Evolutionary conservation across 1,140 invertebrate species (phyloP).

Genomic region (Drosophila rhopaloa): DNA sequence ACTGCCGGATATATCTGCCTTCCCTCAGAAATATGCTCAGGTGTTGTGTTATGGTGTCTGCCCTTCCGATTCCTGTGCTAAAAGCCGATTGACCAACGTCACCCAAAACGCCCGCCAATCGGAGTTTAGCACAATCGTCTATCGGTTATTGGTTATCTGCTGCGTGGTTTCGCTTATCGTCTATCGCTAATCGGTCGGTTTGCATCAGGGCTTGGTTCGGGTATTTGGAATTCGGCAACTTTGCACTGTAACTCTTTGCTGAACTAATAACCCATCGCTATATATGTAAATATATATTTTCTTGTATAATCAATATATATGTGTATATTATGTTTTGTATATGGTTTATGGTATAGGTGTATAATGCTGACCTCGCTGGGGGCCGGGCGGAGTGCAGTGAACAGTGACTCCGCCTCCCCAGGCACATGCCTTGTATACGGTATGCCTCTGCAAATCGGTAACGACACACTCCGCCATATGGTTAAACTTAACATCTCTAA

Average conservation of each 20-base stretch:
- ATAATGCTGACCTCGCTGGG: conserved; percentile 19
- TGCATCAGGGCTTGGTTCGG: conserved; percentile 5
- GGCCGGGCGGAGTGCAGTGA: conserved; percentile 27
- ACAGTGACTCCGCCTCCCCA: conserved; percentile 16
- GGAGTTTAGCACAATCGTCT: conserved; percentile 38
- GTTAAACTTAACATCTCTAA: conserved; percentile 71
- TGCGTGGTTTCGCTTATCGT: conserved; percentile 5
- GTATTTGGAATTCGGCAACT: conserved; percentile 37
- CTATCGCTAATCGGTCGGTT: conserved; percentile 21
- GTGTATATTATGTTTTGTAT: conserved; percentile 36
- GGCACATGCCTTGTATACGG: conserved; percentile 25
- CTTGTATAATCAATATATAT: conserved; percentile 42
- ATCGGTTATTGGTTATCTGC: conserved; percentile 2
- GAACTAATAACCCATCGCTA: conserved; percentile 56
- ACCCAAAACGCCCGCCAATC: conserved; percentile 61
- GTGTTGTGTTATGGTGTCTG: background rate
- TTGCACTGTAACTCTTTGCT: conserved; percentile 46
- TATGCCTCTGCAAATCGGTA: conserved; percentile 17
- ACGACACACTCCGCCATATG: conserved; percentile 38
- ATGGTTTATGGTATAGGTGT: conserved; percentile 51
- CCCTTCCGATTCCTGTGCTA: conserved; percentile 13
- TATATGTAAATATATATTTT: conserved; percentile 46
- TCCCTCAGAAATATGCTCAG: conserved; percentile 31
- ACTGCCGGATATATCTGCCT: conserved; percentile 9
- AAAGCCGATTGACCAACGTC: conserved; percentile 47